A percentile compares a stretch with the other conserved stretches of the same genome.
Evolutionary conservation across 2,888 invertebrate genomes (phyloP).

Genomic region (Parnassius orleans): DNA sequence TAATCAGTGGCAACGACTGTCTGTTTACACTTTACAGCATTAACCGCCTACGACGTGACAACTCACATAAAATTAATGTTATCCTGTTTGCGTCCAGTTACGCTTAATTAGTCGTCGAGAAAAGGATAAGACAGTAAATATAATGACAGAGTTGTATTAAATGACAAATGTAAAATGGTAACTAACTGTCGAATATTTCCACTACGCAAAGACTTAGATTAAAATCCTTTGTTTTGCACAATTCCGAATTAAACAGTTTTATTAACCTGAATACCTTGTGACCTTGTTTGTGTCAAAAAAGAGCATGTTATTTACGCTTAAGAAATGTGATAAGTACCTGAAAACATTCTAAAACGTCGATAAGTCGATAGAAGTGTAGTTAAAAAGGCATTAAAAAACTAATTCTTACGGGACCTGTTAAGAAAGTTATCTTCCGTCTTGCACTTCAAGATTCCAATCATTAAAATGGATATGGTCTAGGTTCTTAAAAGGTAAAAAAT

Average conservation of each 20-base stretch:
- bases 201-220: no score
- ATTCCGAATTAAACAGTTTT: no score
- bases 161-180: no score
- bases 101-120: slow-evolving; percentile 3
- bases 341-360: not conserved
- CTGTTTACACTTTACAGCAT: slow-evolving; percentile 50
- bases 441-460: slow-evolving; percentile 32
- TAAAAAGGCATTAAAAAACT: slow-evolving; percentile 8
- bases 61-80: slow-evolving; percentile 25
- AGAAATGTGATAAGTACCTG: not conserved
- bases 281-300: not conserved
- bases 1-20: slow-evolving; percentile 49
- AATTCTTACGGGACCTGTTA: slow-evolving; percentile 11
- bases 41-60: slow-evolving; percentile 21
- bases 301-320: not conserved
- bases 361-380: not conserved
- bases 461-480: slow-evolving; percentile 31
- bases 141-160: no score
- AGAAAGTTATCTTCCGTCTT: slow-evolving; percentile 33
- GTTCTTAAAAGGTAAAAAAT: slow-evolving; percentile 36
- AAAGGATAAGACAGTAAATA: no score
- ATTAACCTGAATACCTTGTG: not conserved
- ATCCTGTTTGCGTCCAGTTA: slow-evolving; percentile 23
- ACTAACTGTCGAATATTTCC: no score
- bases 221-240: no score